These are phyloP conservation scores for Diplogasteroides magnus DNA, from an alignment of 1,140 invertebrate genomes.

Conservation along the genomic window DNA sequence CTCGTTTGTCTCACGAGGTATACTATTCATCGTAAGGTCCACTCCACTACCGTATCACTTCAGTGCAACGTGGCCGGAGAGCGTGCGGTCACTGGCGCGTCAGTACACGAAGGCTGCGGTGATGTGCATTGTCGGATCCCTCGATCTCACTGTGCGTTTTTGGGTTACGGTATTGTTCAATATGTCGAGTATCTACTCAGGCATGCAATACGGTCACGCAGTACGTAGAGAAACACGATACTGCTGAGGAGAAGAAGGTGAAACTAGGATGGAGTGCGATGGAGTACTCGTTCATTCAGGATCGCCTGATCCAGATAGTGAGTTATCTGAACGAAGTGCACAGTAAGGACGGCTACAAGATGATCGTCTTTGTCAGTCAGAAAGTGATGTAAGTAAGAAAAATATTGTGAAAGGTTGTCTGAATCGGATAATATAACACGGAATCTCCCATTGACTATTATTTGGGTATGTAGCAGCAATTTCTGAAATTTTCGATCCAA, in stretches of 20 bases:
- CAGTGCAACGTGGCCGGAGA: constrained; percentile 61
- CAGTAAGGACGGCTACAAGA: constrained; percentile 18
- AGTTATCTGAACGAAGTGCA: constrained; percentile 7
- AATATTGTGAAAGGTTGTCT: neutral
- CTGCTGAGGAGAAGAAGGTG: constrained; percentile 11
- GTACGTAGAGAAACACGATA: constrained; percentile 12
- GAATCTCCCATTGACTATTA: too few species aligned
- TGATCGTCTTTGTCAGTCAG: constrained; percentile 25
- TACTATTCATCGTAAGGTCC: neutral
- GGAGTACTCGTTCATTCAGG: neutral
- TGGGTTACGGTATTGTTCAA: neutral
- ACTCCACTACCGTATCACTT: constrained; percentile 47
- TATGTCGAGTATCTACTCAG: constrained; percentile 16
- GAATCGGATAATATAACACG: too few species aligned
- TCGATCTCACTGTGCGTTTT: constrained; percentile 74
- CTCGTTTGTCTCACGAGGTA: constrained; percentile 16
- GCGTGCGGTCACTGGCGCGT: constrained; percentile 67
- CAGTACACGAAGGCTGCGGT: constrained; percentile 84
- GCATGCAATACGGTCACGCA: constrained; percentile 23
- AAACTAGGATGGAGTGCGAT: neutral
- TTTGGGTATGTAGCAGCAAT: too few species aligned
- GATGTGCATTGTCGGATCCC: constrained; percentile 85
- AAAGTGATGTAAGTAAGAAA: constrained; percentile 18
- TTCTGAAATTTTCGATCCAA: too few species aligned
- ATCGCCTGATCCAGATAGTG: constrained; percentile 16